Base-by-base conservation (phyloP, 1,140 invertebrate species). In the Hylaeus volcanicus region DNA sequence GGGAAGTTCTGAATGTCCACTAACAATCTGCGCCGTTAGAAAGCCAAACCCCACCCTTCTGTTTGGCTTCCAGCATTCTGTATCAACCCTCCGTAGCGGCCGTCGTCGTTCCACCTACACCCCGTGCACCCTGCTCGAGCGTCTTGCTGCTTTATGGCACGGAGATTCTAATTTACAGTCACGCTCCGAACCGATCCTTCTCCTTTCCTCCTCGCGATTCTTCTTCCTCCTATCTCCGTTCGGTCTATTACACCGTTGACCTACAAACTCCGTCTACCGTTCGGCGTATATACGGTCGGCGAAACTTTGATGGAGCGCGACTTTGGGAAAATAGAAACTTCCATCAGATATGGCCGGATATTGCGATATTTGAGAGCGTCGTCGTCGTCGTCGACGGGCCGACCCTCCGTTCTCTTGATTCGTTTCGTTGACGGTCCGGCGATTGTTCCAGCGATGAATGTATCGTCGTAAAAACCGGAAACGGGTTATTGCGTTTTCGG, bases 1-100 rank as follows among this genome's bases (percentile, higher is more conserved):
- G 89, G 88, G 83, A 91, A 91, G 86, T 91, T 90, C 84, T 85
- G 86, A 88, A 90, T 89, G 86, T 90, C 88, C 88, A 84, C 88
- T 91, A 90, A 91, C 90, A 90, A 90, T 91, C 88, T 81, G 84
- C 74, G 68, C 71, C 61, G 72, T 75, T 80, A 64, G 63, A 69
- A 41, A 78, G 51, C 26, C 72, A 45, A 26, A 39, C 45, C 45
- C 63, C n/a, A 26, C 37, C 61, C 3, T 51, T 41, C 45, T 3
- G 15, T 60, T 37, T 48, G 45, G 1, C 61, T 51, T 12, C n/a
- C 65, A 45, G 45, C 48, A 26, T 65, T 48, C 65, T 56, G 65
- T 84, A 81, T 71, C 83, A 78, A 68, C 37, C 74, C 66, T 43
- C 61, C 55, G 53, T 26, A 43, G 12, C 65, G 74, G 9, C 58